phyloP scores from a whole-genome alignment of 2,797 vertebrate genomes.

The Fundulus diaphanus region DNA sequence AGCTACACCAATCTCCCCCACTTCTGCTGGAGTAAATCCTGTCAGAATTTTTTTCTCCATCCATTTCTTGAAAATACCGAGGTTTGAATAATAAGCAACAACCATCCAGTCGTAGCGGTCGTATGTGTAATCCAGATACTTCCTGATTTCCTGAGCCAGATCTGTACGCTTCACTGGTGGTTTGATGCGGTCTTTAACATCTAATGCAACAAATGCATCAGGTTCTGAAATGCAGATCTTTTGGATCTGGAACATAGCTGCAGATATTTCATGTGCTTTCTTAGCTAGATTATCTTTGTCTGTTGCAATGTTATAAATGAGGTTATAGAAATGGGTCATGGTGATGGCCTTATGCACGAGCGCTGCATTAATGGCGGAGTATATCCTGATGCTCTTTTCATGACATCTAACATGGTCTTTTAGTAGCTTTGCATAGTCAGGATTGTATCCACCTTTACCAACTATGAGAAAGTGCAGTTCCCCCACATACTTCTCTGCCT shows the following conservation, averaged over 20 bases:
- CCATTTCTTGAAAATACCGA: not conserved
- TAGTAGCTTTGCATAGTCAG: not conserved
- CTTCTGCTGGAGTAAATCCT: not conserved
- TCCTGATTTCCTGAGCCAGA: not conserved
- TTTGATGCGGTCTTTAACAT: not conserved
- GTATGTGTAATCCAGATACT: not conserved
- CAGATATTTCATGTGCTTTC: not conserved
- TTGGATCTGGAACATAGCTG: not conserved
- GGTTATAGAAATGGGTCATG: not conserved
- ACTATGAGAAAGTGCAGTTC: not conserved
- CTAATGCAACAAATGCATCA: not conserved
- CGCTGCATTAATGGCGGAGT: not conserved
- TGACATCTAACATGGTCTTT: not conserved
- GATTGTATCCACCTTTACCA: accelerated
- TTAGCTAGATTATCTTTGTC: not conserved
- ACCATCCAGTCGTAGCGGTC: not conserved
- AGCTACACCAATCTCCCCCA: not conserved
- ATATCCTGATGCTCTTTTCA: not conserved
- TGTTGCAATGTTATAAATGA: not conserved
- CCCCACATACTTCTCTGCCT: not conserved
- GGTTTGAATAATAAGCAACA: not conserved
- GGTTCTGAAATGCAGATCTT: not conserved
- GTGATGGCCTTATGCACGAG: not conserved
- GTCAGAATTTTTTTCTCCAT: not conserved
- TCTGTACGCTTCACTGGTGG: accelerated